A percentile compares a stretch with the other conserved stretches of the same genome.
Evolutionary conservation across 2,113 vertebrate genomes (phyloP).

Genomic region (Sylvilagus bachmani): DNA sequence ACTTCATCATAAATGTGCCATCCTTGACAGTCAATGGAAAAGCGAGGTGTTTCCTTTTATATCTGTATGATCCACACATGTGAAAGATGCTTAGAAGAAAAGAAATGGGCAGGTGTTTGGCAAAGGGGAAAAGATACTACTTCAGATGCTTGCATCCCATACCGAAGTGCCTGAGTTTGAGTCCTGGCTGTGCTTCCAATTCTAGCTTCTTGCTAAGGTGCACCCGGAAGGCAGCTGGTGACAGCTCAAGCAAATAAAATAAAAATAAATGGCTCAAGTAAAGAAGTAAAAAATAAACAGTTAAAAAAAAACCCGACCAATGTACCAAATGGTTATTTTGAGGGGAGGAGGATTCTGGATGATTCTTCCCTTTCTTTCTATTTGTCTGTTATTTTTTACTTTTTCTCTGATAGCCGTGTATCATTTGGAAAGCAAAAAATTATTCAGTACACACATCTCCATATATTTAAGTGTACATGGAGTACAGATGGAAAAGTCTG

Average conservation of each 20-base stretch:
- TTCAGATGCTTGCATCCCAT: too few species aligned
- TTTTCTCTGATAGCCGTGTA: not conserved
- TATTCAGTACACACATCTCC: not conserved
- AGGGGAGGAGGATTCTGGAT: too few species aligned
- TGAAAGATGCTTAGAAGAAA: conserved; percentile 7
- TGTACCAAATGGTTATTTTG: not conserved
- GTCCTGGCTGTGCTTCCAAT: too few species aligned
- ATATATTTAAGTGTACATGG: not conserved
- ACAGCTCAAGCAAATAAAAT: too few species aligned
- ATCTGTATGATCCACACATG: not conserved
- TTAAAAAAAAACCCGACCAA: not conserved
- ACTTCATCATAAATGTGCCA: not conserved
- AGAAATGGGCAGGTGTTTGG: not conserved
- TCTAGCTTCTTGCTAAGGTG: too few species aligned
- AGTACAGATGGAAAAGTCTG: not conserved
- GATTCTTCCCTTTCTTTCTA: not conserved
- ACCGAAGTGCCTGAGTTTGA: too few species aligned
- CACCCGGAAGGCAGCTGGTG: too few species aligned
- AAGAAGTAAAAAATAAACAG: too few species aligned
- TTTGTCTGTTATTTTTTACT: not conserved
- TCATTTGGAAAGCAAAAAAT: not conserved
- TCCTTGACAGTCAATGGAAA: not conserved
- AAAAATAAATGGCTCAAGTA: too few species aligned
- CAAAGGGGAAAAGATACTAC: too few species aligned
- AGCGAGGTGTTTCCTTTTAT: not conserved